Conservation (phyloP, 2,888 invertebrate species). For the Phymatocera aterrima region DNA sequence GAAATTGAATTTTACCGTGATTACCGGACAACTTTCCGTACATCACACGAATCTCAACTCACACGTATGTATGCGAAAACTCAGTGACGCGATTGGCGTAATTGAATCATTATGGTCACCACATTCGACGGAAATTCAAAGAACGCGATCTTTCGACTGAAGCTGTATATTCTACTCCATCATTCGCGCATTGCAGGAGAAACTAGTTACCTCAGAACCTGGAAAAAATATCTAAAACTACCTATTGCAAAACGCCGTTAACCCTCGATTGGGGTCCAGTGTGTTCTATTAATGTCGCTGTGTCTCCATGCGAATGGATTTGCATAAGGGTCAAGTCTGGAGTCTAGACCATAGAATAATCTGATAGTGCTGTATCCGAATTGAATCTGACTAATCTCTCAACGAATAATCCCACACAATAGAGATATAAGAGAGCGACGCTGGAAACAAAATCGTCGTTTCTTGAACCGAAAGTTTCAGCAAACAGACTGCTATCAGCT, state of each 20-base stretch:
- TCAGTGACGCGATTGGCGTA: neutral
- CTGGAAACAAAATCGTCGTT: neutral
- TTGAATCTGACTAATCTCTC: neutral
- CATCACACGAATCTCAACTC: neutral
- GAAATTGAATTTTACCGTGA: neutral
- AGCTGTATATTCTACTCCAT: neutral
- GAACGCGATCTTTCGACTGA: neutral
- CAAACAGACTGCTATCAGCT: too few relatives aligned
- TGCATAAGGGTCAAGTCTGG: constrained; percentile 29
- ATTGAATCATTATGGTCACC: neutral
- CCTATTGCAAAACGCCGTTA: neutral
- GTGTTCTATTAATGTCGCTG: neutral
- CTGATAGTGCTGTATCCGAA: neutral
- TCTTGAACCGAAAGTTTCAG: neutral
- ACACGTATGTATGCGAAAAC: neutral
- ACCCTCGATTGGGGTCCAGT: constrained; percentile 6
- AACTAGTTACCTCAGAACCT: neutral
- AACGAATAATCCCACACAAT: neutral
- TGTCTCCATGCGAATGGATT: neutral
- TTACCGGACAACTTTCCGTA: neutral
- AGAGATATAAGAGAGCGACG: neutral
- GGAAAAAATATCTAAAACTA: neutral
- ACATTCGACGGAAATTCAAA: neutral
- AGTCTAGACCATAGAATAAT: neutral
- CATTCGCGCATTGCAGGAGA: neutral